These are phyloP conservation scores for Sebastes minor DNA, from an alignment of 2,797 vertebrate genomes.

Conservation along the genomic window DNA sequence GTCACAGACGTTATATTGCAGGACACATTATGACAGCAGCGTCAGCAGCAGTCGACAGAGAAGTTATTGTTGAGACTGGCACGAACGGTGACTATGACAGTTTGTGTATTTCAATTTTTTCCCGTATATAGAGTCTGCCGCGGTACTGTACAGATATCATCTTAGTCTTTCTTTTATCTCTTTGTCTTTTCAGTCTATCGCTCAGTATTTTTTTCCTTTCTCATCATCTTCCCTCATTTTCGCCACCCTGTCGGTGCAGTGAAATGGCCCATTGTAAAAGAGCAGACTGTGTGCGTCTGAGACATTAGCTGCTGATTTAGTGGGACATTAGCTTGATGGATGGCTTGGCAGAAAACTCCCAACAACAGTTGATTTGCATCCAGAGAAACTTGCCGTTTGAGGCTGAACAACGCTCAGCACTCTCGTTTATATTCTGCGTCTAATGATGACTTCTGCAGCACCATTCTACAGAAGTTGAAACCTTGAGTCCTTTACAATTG, in stretches of 20 bases:
- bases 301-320: slow-evolving; percentile 83
- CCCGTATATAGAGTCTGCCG: slow-evolving; percentile 4
- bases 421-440: slow-evolving; percentile 24
- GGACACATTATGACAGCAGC: slow-evolving; percentile 9
- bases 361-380: slow-evolving; percentile 80
- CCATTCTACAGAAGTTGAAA: not conserved
- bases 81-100: slow-evolving; percentile 4
- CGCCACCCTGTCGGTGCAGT: slow-evolving; percentile 55
- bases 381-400: slow-evolving; percentile 51
- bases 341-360: slow-evolving; percentile 63
- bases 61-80: slow-evolving; percentile 16
- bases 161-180: not conserved
- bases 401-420: slow-evolving; percentile 25
- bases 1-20: slow-evolving; percentile 23
- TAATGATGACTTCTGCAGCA: slow-evolving; percentile 17
- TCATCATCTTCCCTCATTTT: slow-evolving; percentile 61
- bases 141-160: slow-evolving; percentile 10
- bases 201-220: slow-evolving; percentile 1
- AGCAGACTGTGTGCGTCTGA: slow-evolving; percentile 75
- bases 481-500: not conserved
- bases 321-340: slow-evolving; percentile 83
- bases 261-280: slow-evolving; percentile 76
- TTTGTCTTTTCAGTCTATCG: slow-evolving; percentile 19
- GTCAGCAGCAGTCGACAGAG: slow-evolving; percentile 27
- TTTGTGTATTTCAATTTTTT: slow-evolving; percentile 18